Percentiles rank a stretch among this genome's conserved stretches.
Evolutionary conservation across 2,797 vertebrate genomes (phyloP).

Genomic region (Acanthopagrus latus): DNA sequence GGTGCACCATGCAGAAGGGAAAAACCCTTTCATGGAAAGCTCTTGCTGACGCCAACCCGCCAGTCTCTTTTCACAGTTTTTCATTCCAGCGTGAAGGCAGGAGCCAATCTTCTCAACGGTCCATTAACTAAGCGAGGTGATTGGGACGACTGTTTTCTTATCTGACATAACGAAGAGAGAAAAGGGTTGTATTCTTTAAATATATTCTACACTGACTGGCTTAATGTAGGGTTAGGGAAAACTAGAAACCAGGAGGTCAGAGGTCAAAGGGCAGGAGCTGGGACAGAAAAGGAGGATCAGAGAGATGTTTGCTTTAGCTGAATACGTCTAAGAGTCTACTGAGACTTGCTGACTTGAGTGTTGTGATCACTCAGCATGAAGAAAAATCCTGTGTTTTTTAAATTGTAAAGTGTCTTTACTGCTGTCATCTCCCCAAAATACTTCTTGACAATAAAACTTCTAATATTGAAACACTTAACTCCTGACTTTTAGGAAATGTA

Average conservation of each 20-base stretch:
- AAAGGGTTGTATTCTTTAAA: conserved; percentile 8
- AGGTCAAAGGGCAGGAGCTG: conserved; percentile 51
- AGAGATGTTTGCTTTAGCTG: conserved; percentile 21
- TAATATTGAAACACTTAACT: not conserved
- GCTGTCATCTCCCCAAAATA: not conserved
- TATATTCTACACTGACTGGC: conserved; percentile 21
- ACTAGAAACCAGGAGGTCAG: conserved; percentile 53
- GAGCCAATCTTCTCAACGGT: conserved; percentile 56
- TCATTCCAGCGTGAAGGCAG: conserved; percentile 56
- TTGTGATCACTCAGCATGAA: conserved; percentile 8
- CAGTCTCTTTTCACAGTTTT: conserved; percentile 56
- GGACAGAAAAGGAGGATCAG: conserved; percentile 34
- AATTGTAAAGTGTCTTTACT: not conserved
- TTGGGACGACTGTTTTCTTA: conserved; percentile 55
- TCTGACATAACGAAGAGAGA: conserved; percentile 53
- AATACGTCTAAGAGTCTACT: conserved; percentile 22
- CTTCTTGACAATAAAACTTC: not conserved
- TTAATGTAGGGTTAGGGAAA: conserved; percentile 53
- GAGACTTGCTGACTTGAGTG: conserved; percentile 3
- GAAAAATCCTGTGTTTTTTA: not conserved
- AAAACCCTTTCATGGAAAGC: conserved; percentile 57
- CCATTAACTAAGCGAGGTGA: conserved; percentile 62
- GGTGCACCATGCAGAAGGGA: conserved; percentile 30
- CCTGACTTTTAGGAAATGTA: not conserved
- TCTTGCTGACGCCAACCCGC: conserved; percentile 25